Conservation (phyloP, 2,797 vertebrate species). For the Oceanodroma leucorhoa region DNA sequence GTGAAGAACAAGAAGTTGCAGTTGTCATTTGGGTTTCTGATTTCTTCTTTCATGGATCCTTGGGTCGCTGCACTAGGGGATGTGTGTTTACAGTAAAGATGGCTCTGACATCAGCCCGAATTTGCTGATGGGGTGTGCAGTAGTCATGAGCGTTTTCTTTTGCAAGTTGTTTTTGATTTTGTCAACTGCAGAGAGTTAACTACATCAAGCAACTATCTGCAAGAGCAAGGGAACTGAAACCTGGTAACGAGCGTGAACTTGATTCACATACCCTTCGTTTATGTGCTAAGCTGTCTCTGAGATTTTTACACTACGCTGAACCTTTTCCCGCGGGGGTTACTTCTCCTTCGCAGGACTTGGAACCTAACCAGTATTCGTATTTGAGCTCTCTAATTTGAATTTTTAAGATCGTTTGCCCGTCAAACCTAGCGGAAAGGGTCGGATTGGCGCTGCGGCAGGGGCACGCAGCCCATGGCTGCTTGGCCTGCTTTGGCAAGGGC, state of each 20-base stretch:
- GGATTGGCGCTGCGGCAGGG: neutral
- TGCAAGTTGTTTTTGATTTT: neutral
- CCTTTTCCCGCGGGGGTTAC: neutral
- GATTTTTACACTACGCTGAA: accelerated
- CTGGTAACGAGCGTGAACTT: neutral
- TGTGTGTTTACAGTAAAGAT: neutral
- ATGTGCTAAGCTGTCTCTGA: accelerated
- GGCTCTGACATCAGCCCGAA: neutral
- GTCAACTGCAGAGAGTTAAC: no score
- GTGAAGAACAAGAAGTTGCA: neutral
- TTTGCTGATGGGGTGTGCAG: neutral
- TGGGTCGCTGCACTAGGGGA: neutral
- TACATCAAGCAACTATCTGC: neutral
- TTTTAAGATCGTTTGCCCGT: accelerated
- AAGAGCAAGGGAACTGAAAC: neutral
- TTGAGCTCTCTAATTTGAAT: accelerated
- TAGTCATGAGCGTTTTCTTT: neutral
- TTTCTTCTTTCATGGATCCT: neutral
- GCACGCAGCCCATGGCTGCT: accelerated
- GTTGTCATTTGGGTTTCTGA: neutral
- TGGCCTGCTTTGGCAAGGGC: accelerated
- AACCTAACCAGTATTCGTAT: accelerated
- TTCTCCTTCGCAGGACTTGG: neutral
- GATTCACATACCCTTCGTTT: accelerated
- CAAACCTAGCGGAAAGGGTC: accelerated